A percentile compares a stretch with the other conserved stretches of the same genome.
phyloP scores from a whole-genome alignment of 2,113 vertebrate genomes.

The Eubucco bourcierii region DNA sequence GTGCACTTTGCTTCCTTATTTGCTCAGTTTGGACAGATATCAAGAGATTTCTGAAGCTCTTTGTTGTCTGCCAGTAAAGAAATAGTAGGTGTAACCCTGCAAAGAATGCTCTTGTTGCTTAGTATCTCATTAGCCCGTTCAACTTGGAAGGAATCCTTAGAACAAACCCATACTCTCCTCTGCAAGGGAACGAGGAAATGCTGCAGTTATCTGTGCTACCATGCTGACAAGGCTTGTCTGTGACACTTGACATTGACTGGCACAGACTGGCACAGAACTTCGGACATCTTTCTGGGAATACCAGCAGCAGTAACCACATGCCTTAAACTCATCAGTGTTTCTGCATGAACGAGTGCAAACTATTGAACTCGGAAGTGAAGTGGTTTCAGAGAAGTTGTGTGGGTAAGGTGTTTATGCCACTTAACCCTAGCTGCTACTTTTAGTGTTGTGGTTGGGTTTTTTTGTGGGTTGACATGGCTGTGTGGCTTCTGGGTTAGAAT shows the following conservation, averaged over 20 bases:
- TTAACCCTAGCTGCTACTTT: background rate
- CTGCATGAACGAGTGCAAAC: constrained; percentile 25
- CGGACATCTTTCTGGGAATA: background rate
- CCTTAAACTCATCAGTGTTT: background rate
- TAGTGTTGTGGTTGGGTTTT: background rate
- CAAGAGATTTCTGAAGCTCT: constrained; percentile 7
- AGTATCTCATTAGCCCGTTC: background rate
- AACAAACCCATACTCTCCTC: background rate
- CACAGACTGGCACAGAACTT: background rate
- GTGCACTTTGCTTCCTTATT: background rate
- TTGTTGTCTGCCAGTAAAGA: constrained; percentile 19
- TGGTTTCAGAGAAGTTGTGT: background rate
- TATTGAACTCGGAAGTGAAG: background rate
- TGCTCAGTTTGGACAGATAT: background rate
- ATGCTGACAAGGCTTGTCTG: background rate
- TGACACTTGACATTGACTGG: background rate
- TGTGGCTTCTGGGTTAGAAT: background rate
- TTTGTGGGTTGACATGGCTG: background rate
- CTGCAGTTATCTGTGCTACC: background rate
- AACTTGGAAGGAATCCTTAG: background rate
- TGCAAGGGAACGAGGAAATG: background rate
- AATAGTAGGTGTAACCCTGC: background rate
- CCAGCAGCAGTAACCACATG: background rate
- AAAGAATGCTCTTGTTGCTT: background rate
- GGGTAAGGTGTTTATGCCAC: background rate